Percentiles rank a stretch among this genome's conserved stretches.
Evolutionary conservation across 2,888 invertebrate species (phyloP).

Genomic region (Bimastos eiseni): DNA sequence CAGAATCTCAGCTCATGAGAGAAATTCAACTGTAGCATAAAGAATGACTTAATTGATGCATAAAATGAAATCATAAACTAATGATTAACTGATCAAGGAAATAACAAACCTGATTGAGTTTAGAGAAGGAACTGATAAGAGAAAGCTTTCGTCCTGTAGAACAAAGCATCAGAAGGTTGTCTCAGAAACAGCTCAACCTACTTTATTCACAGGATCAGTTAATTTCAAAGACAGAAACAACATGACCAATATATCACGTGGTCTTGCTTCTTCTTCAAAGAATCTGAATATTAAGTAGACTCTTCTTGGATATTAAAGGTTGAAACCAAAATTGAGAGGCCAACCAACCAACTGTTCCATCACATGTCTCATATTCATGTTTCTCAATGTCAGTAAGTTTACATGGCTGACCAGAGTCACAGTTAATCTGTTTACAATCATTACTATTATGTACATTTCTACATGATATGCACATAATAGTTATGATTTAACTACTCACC

Average conservation of each 20-base stretch:
- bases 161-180: not conserved
- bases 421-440: not conserved
- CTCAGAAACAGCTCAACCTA: not conserved
- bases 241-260: not conserved
- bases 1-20: too few species aligned
- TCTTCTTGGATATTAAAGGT: not conserved
- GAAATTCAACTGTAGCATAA: too few species aligned
- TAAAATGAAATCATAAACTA: not conserved
- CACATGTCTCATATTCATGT: not conserved
- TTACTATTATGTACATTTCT: not conserved
- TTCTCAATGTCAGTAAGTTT: not conserved
- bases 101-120: conserved; percentile 14
- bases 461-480: too few species aligned
- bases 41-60: too few species aligned
- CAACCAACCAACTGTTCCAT: not conserved
- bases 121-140: not conserved
- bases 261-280: not conserved
- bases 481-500: too few species aligned
- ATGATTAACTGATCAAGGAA: not conserved
- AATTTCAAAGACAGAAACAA: not conserved
- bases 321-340: not conserved
- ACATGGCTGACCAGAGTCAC: not conserved
- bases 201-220: not conserved
- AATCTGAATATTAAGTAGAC: not conserved
- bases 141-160: conserved; percentile 15